phyloP scores from a whole-genome alignment of 2,113 vertebrate genomes.

The Sander vitreus region DNA sequence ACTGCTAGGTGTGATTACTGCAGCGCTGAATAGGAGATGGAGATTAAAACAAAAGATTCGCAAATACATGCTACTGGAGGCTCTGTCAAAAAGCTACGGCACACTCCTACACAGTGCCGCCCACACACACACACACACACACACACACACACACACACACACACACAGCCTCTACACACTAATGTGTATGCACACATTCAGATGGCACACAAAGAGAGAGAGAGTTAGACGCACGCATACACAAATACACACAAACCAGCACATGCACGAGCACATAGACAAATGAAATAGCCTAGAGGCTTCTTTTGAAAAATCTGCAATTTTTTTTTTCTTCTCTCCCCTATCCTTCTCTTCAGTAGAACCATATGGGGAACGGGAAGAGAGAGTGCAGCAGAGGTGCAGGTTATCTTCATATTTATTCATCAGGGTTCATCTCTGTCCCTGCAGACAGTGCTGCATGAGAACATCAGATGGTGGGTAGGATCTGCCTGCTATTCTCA shows the following conservation, averaged over 20 bases:
- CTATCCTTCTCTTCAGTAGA: slow-evolving; percentile 63
- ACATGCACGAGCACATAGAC: slow-evolving; percentile 44
- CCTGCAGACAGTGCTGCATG: slow-evolving; percentile 66
- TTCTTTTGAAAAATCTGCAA: slow-evolving; percentile 69
- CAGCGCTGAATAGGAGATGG: slow-evolving; percentile 65
- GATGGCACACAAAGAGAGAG: slow-evolving; percentile 63
- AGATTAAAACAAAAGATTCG: slow-evolving; percentile 79
- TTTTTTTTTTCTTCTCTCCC: slow-evolving; percentile 37
- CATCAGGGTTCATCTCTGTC: slow-evolving; percentile 75
- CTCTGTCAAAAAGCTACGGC: slow-evolving; percentile 80
- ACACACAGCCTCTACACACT: slow-evolving; percentile 45
- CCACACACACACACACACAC: slow-evolving; percentile 71
- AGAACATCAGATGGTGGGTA: slow-evolving; percentile 70
- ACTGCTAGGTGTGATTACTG: slow-evolving; percentile 64
- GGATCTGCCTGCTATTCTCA: slow-evolving; percentile 73
- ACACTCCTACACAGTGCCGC: slow-evolving; percentile 77
- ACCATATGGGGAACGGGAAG: slow-evolving; percentile 73
- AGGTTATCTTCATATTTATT: slow-evolving; percentile 85
- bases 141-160: slow-evolving; percentile 39
- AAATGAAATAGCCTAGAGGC: slow-evolving; percentile 68
- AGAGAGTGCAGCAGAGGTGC: slow-evolving; percentile 71
- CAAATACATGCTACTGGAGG: slow-evolving; percentile 80
- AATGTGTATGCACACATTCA: slow-evolving; percentile 63
- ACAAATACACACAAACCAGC: slow-evolving; percentile 48
- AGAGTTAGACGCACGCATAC: slow-evolving; percentile 21